Conservation (phyloP, 2,113 vertebrate species). For the Ellobius talpinus region DNA sequence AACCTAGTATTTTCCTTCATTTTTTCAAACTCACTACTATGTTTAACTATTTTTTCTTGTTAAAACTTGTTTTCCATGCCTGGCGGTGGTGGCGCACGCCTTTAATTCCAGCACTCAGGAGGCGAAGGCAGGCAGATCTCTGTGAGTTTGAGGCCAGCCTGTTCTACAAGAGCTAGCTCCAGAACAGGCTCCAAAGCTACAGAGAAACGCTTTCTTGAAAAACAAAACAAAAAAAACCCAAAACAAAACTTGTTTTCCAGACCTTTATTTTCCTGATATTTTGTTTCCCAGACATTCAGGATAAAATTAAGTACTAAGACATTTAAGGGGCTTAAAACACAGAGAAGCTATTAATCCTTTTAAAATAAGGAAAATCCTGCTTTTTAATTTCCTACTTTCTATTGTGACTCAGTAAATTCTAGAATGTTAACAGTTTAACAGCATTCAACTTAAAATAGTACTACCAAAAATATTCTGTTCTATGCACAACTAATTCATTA, state of each 20-base stretch:
- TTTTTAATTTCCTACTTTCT: conserved; percentile 21
- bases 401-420: conserved; percentile 40
- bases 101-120: too few species aligned
- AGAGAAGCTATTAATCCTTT: conserved; percentile 20
- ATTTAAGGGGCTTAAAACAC: conserved; percentile 39
- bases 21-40: too few species aligned
- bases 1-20: too few species aligned
- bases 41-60: too few species aligned
- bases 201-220: too few species aligned
- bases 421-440: conserved; percentile 38
- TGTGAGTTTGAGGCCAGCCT: too few species aligned
- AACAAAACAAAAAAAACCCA: too few species aligned
- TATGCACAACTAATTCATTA: neutral
- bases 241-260: neutral
- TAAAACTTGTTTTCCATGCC: neutral
- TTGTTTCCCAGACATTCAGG: neutral
- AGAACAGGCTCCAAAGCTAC: too few species aligned
- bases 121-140: too few species aligned
- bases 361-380: conserved; percentile 21
- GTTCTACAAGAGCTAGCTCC: too few species aligned
- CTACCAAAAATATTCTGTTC: neutral
- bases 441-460: conserved; percentile 21
- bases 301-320: conserved; percentile 23
- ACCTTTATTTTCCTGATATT: neutral
- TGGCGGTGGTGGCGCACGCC: too few species aligned